Base-by-base conservation (phyloP, 2,797 vertebrate species). In the Crypturellus tataupa region DNA sequence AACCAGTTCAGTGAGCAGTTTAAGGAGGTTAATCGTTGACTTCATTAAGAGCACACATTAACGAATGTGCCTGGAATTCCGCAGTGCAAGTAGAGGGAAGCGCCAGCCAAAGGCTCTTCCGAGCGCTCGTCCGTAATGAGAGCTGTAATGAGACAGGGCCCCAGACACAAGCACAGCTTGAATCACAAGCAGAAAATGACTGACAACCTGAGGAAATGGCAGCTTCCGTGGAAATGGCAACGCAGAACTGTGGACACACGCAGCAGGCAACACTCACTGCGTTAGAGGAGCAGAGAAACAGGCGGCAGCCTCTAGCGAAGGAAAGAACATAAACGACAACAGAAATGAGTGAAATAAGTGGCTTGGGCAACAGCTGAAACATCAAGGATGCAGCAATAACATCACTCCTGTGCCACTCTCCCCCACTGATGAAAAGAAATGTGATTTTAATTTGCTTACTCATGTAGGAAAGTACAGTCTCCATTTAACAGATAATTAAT, bases 181-280 rank as follows among this genome's bases (percentile, higher is more conserved):
- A 95, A 95, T 88, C 87, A 76, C 87, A 94, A 96, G 80, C 88
- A 95, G 93, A 93, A 60, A 87, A 80, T 65, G 87, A 95, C 20
- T 86, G 94, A 93, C 82, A 72, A 58, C 64, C 9, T 25, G 85
- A 89, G 75, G 92, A 94, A 91, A 93, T 19, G 56, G 90, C 90
- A 95, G 93, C 89, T 87, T 79, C 29, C 59, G 64, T 14, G 73
- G 42, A 37, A 91, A 91, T 0, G 3, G 60, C 60, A 89, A 77
- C 92, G n/a, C 8, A 24, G 56, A 56, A 64, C 23, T 58, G 21
- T 79, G 87, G 55, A 47, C 21, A 62, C 3, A 37, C 68, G 51
- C 31, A 46, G 85, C 40, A 87, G 56, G 73, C 31, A 86, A 49
- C 3, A 0, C 10, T 5, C 72, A 35, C 35, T 46, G 63, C 1